phyloP scores from a whole-genome alignment of 2,113 vertebrate genomes.

The Piaya cayana region DNA sequence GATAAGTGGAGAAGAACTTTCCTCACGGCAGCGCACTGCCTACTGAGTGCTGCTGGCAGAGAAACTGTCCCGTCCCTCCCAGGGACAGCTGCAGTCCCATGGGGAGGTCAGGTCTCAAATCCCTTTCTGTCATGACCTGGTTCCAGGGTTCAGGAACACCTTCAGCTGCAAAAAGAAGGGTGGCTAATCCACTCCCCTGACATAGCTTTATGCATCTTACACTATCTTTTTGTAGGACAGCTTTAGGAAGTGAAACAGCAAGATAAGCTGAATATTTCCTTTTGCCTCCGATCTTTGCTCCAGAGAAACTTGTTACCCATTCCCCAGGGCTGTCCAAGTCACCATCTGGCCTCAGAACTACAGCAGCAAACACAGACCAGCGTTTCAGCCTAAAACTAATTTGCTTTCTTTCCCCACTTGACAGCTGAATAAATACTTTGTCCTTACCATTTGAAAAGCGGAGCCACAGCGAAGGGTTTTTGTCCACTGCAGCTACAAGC shows the following conservation, averaged over 20 bases:
- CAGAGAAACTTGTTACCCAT: background rate
- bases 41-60: background rate
- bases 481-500: conserved; percentile 37
- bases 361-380: conserved; percentile 13
- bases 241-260: background rate
- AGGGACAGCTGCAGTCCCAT: background rate
- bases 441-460: conserved; percentile 47
- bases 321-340: conserved; percentile 19
- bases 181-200: background rate
- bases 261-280: conserved; percentile 45
- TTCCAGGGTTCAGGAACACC: background rate
- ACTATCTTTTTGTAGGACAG: background rate
- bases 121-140: background rate
- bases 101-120: background rate
- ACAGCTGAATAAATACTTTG: conserved; percentile 71
- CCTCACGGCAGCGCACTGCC: background rate
- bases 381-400: conserved; percentile 60
- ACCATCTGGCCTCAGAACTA: conserved; percentile 45
- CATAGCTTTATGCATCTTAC: background rate
- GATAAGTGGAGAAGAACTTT: background rate
- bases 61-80: background rate
- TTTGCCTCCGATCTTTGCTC: conserved; percentile 48
- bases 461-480: background rate
- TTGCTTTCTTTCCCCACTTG: conserved; percentile 65
- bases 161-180: background rate